Evolutionary conservation across 2,888 invertebrate species (phyloP).

Genomic region (Hirtodrosophila duncani): DNA sequence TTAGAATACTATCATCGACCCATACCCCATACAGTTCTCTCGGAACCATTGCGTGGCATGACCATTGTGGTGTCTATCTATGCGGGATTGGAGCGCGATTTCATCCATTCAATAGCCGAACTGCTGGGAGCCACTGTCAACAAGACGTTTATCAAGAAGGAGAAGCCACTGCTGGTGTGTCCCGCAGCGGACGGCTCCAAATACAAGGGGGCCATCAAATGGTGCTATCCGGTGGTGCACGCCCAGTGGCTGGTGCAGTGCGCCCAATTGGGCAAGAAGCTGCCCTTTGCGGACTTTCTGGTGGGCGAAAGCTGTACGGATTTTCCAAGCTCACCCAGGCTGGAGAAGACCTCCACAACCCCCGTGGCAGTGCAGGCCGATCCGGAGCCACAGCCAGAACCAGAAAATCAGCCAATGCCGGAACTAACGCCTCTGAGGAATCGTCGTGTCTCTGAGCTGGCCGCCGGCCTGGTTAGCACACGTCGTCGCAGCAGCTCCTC

Average conservation of each 20-base stretch:
- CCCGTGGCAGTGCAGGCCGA: background rate
- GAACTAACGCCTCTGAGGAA: slow-evolving; percentile 74
- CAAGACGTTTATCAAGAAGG: slow-evolving; percentile 84
- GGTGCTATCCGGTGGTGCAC: slow-evolving; percentile 89
- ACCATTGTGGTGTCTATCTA: slow-evolving; percentile 90
- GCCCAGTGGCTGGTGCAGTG: slow-evolving; percentile 88
- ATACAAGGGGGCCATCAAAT: slow-evolving; percentile 89
- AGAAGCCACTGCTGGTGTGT: slow-evolving; percentile 90
- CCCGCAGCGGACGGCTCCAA: slow-evolving; percentile 87
- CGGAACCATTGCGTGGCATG: slow-evolving; percentile 82
- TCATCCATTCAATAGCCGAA: slow-evolving; percentile 84
- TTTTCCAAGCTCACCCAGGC: slow-evolving; percentile 64
- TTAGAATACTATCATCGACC: slow-evolving; percentile 87
- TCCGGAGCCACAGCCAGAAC: slow-evolving; percentile 13
- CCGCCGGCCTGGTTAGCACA: slow-evolving; percentile 36
- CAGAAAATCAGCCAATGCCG: slow-evolving; percentile 29
- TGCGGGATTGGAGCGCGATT: slow-evolving; percentile 85
- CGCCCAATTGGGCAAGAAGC: slow-evolving; percentile 79
- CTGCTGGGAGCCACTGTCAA: slow-evolving; percentile 85
- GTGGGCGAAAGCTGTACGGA: slow-evolving; percentile 80
- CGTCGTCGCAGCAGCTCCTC: slow-evolving; percentile 33
- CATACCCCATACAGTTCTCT: slow-evolving; percentile 79
- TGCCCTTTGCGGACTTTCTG: slow-evolving; percentile 81
- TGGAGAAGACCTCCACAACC: slow-evolving; percentile 19
- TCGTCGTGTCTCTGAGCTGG: slow-evolving; percentile 73